Evolutionary conservation across 2,113 vertebrate genomes (phyloP), one percentile per base, ranked within the genome.

Genomic region (Chaetops frenatus): DNA sequence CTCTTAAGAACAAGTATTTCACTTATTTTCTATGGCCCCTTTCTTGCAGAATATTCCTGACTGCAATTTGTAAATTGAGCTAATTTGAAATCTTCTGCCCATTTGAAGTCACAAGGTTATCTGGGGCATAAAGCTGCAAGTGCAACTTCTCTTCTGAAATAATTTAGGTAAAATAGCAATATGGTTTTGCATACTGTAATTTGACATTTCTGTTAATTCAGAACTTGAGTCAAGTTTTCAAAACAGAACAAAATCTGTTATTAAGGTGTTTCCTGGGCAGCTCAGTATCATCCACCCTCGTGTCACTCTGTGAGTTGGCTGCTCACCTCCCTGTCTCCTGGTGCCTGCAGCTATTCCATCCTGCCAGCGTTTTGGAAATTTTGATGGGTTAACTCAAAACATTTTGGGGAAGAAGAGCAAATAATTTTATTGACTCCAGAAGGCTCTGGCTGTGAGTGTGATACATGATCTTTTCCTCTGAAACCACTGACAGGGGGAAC

Each of bases 401-500:
- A 60, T 67, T 74, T 57, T 27, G 40, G 40, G 40, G 28, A 81
- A 77, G 42, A 66, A 40, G 42, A 64, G n/a, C 0, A 19, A 73
- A 70, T 38, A 27, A 33, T 53, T 73, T 79, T 79, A 89, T 92
- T 87, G 71, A 67, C 71, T 90, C 74, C 93, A 81, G 81, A 47
- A 77, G 51, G 45, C 60, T 80, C 74, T 81, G 76, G 21, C 71
- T 92, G 14, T 1, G 11, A 62, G 38, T 36, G 44, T 35, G 70
- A 53, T 62, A 70, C 0, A 2, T 70, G 85, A 91, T 85, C 85
- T 67, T 91, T 89, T 51, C 90, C 86, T 95, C 80, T 73, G 83
- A 87, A 97, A 92, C 82, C 94, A 69, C 87, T 64, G 89, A 25
- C 57, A 76, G 51, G 48, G 81, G 81, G 82, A 96, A 72, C 36